These are phyloP conservation scores for Drosophila varians DNA, from an alignment of 1,140 invertebrate genomes.

Conservation along the genomic window DNA sequence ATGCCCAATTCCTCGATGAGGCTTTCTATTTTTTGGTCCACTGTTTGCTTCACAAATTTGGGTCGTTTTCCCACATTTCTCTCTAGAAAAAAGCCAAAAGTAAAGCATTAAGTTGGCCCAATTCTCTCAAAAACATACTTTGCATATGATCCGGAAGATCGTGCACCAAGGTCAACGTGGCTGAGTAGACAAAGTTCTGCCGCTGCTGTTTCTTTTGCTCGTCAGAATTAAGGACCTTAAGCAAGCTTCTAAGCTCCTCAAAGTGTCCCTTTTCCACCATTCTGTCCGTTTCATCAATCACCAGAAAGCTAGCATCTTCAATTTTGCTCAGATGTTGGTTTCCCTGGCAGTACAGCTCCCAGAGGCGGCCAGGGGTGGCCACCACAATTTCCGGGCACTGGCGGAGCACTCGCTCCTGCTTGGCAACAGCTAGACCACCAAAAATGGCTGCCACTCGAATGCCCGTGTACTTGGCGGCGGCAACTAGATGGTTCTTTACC, in stretches of 20 bases:
- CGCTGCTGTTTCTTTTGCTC: conserved; percentile 86
- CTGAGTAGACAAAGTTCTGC: conserved; percentile 99
- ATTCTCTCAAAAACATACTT: conserved; percentile 83
- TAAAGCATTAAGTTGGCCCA: neutral
- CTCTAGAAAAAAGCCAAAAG: conserved; percentile 40
- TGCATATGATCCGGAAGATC: conserved; percentile 90
- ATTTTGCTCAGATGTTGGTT: conserved; percentile 90
- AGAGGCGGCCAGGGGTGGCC: conserved; percentile 97
- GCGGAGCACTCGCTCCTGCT: conserved; percentile 94
- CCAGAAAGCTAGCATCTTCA: conserved; percentile 91
- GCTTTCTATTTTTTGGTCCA: conserved; percentile 89
- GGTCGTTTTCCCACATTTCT: conserved; percentile 83
- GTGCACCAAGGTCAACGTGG: conserved; percentile 96
- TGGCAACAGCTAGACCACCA: conserved; percentile 95
- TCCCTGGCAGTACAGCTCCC: conserved; percentile 94
- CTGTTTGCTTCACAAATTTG: conserved; percentile 88
- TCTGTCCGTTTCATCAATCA: conserved; percentile 99
- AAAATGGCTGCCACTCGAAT: conserved; percentile 90
- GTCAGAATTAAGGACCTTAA: conserved; percentile 92
- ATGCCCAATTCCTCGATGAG: conserved; percentile 91
- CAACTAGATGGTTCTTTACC: conserved; percentile 93
- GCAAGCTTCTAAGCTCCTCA: conserved; percentile 93
- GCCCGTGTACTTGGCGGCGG: conserved; percentile 91
- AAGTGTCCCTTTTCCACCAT: conserved; percentile 99
- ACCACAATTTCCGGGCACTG: conserved; percentile 96